Conservation (phyloP, 2,797 vertebrate species). For the Myotis findleyi region DNA sequence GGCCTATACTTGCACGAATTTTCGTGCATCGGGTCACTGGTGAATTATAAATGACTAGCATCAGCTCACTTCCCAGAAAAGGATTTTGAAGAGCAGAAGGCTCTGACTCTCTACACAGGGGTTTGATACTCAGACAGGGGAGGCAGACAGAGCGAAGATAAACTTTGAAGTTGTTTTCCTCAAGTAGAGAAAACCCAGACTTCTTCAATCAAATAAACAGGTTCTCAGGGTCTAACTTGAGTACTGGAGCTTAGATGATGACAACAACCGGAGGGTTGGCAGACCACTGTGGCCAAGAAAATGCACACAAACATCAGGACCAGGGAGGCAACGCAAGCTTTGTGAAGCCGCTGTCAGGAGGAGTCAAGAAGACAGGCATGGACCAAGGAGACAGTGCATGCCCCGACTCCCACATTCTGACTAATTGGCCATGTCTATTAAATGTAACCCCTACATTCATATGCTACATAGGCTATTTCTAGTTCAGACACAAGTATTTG, state of each 20-base stretch:
- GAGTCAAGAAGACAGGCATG: conserved; percentile 65
- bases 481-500: conserved; percentile 46
- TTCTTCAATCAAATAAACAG: neutral
- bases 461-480: conserved; percentile 62
- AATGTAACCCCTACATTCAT: conserved; percentile 77
- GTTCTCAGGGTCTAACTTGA: neutral
- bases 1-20: too few relatives aligned
- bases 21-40: too few relatives aligned
- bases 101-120: conserved; percentile 12
- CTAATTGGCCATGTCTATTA: conserved; percentile 72
- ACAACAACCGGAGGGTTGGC: conserved; percentile 67
- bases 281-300: conserved; percentile 49
- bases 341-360: conserved; percentile 29
- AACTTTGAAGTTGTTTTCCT: conserved; percentile 41
- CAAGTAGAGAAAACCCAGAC: conserved; percentile 7
- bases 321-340: conserved; percentile 46
- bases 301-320: conserved; percentile 41
- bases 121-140: neutral
- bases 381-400: neutral
- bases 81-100: neutral
- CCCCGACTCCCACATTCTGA: conserved; percentile 56
- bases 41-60: conserved; percentile 33
- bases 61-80: conserved; percentile 35
- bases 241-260: conserved; percentile 51
- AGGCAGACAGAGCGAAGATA: neutral